phyloP scores from a whole-genome alignment of 2,888 invertebrate species.

The Machimus atricapillus region DNA sequence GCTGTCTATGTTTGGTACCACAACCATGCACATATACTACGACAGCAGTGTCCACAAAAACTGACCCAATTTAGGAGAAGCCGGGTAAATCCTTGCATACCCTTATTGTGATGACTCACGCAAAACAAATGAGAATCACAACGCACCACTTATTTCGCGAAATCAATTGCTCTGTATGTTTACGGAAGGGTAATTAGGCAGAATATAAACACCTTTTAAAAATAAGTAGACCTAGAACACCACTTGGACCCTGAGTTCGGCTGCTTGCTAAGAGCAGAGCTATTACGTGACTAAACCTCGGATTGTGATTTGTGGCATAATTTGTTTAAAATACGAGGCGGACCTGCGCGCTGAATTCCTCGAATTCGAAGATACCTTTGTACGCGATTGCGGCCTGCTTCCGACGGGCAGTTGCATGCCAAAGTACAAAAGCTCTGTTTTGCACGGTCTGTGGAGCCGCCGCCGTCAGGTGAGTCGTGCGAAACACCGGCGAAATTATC shows the following conservation, averaged over 20 bases:
- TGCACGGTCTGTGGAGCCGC: background rate
- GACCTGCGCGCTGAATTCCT: background rate
- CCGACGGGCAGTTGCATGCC: background rate
- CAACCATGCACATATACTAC: background rate
- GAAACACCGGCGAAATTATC: background rate
- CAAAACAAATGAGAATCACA: background rate
- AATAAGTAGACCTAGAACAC: background rate
- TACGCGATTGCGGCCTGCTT: background rate
- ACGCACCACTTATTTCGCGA: background rate
- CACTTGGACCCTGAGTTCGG: background rate
- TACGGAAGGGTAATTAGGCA: background rate
- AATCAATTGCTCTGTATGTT: background rate
- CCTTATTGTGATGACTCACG: background rate
- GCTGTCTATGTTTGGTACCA: background rate
- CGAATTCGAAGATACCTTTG: background rate
- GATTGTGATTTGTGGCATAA: background rate
- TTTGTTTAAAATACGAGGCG: background rate
- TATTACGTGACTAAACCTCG: background rate
- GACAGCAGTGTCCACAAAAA: background rate
- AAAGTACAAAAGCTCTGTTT: background rate
- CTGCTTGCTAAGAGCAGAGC: background rate
- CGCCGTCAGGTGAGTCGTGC: background rate
- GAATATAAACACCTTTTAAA: background rate
- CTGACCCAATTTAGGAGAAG: background rate
- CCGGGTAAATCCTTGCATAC: background rate